Conservation (phyloP, 2,888 invertebrate species). For the Leptinotarsa juncta region DNA sequence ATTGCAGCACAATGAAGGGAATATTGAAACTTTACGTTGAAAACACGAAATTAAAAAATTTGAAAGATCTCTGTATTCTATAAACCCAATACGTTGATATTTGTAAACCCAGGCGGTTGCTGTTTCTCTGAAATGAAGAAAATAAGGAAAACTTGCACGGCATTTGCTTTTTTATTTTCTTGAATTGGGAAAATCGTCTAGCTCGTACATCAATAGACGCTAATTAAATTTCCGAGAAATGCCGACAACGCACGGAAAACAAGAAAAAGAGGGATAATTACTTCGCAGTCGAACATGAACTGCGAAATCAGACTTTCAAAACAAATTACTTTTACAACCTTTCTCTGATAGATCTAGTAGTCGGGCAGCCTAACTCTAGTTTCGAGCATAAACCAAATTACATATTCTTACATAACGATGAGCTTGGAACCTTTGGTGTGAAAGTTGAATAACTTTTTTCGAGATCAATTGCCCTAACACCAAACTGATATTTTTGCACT, state of each 20-base stretch:
- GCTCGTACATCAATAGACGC: slow-evolving; percentile 1
- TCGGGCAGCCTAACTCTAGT: background rate
- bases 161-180: background rate
- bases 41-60: no score
- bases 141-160: background rate
- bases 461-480: no score
- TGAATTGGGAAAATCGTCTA: slow-evolving; percentile 5
- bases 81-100: no score
- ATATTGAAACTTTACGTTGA: no score
- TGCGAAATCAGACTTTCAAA: slow-evolving; percentile 24
- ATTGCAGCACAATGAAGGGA: no score
- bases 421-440: no score
- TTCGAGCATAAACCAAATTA: background rate
- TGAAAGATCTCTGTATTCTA: no score
- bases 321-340: slow-evolving; percentile 33
- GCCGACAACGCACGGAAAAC: background rate
- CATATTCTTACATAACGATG: no score
- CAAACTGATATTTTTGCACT: no score
- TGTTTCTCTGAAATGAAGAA: background rate
- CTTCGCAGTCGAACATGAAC: slow-evolving; percentile 3
- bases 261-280: slow-evolving; percentile 17
- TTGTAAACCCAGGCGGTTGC: no score
- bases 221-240: slow-evolving; percentile 19
- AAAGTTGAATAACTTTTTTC: no score
- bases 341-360: background rate